Evolutionary conservation across 2,888 invertebrate genomes (phyloP).

Genomic region (Eugnorisma glareosa): DNA sequence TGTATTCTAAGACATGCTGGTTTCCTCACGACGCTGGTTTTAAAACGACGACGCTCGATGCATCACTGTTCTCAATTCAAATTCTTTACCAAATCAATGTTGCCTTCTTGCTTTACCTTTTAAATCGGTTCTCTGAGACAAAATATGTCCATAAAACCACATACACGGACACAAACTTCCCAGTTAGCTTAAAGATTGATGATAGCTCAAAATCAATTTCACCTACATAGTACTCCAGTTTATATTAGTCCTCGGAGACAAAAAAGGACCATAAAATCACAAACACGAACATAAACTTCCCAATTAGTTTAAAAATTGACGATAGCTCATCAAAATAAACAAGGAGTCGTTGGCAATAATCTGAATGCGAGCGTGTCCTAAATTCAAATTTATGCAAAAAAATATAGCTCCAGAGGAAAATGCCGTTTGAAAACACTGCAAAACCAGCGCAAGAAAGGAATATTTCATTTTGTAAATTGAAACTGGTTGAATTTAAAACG

Average conservation of each 20-base stretch:
- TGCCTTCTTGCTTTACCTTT: too few species aligned
- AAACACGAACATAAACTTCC: constrained; percentile 8
- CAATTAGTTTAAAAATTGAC: constrained; percentile 31
- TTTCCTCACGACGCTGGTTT: too few species aligned
- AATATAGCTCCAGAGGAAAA: constrained; percentile 64
- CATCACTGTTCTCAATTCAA: too few species aligned
- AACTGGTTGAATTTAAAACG: constrained; percentile 18
- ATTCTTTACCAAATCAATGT: too few species aligned
- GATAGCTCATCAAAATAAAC: constrained; percentile 19
- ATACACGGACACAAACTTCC: too few species aligned
- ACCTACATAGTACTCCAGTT: too few species aligned
- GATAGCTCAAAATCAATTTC: too few species aligned
- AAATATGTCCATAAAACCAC: too few species aligned
- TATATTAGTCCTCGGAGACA: not conserved
- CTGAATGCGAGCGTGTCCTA: constrained; percentile 60
- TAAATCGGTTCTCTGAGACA: too few species aligned
- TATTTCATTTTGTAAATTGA: constrained; percentile 29
- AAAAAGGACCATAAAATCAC: not conserved
- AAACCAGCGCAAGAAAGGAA: constrained; percentile 5
- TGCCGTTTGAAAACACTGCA: constrained; percentile 59
- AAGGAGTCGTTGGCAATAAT: constrained; percentile 59
- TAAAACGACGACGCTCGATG: too few species aligned
- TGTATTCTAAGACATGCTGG: too few species aligned
- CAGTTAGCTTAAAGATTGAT: too few species aligned
- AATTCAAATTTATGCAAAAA: constrained; percentile 78